Evolutionary conservation across 37 sponge, comb jelly and placozoan species (phyloP), one percentile per base, ranked within the genome.

Genomic region (Halichondria panicea): DNA sequence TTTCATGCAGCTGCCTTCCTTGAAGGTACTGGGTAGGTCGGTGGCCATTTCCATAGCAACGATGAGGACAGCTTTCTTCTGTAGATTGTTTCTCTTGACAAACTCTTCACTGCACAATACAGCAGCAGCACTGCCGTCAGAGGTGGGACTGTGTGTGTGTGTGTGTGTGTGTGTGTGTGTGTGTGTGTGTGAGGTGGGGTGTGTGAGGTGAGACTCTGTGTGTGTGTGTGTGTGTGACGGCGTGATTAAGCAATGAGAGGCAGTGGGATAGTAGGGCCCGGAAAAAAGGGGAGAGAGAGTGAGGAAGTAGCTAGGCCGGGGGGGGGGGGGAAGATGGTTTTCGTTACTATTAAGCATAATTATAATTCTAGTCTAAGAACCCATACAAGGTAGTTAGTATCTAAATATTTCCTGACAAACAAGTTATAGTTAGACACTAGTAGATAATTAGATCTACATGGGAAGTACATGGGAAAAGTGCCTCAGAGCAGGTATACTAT

Each of bases 11-110:
- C 88, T 93, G 24, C 85, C 71, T 40, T 89, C 94, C 3, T 89
- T 63, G 67, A 96, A 96, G 9, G 96, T 93, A 63, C 91, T 90
- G 36, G 89, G 87, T 39, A 92, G 91, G 38, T 96, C 96, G 27
- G 96, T 96, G 21, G 75, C 76, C 90, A 96, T 89, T 43, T 85
- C 91, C 90, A 96, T 89, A 41, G 91, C 96, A 52, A 96, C 58
- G 55, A 96, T 92, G 88, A 93, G 91, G 35, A 96, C 85, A 19
- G 96, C 96, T 63, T 96, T 79, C 9, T 35, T 42, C 54, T 92
- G 66, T 12, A 96, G 83, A 0, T 66, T 40, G 58, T 89, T 64
- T 34, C 48, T 68, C 30, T 65, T 79, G 3, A 93, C 94, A 85
- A 93, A 93, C 33, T 86, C 79, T 59, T 93, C 94, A 67, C 88